Percentiles rank a stretch among this genome's conserved stretches.
Conservation (phyloP, 2,113 vertebrate genomes). For the Cynoglossus semilaevis region DNA sequence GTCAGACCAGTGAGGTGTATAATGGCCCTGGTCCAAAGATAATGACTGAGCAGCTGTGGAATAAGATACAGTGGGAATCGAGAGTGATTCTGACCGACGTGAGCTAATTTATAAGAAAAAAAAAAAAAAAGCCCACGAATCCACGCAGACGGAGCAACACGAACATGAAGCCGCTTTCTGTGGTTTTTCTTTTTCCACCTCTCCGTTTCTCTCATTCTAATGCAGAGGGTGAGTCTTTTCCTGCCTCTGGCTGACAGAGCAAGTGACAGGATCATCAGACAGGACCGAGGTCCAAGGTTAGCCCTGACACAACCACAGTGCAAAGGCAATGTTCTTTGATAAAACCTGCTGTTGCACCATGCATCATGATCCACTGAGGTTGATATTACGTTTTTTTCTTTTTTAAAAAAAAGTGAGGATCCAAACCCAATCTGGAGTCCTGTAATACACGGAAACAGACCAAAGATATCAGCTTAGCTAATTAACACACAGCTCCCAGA, state of each 20-base stretch:
- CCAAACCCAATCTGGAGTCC: conserved; percentile 6
- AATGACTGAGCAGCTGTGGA: conserved; percentile 61
- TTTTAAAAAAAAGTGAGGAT: background rate
- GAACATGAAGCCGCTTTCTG: background rate
- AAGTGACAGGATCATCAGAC: conserved; percentile 57
- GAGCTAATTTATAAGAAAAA: no score
- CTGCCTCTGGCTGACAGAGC: conserved; percentile 48
- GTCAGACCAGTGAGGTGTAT: conserved; percentile 55
- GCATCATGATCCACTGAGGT: background rate
- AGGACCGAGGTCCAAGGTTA: conserved; percentile 71
- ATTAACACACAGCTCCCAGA: conserved; percentile 33
- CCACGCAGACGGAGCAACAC: conserved; percentile 10
- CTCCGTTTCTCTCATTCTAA: conserved; percentile 27
- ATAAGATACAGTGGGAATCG: conserved; percentile 48
- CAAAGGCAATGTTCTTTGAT: conserved; percentile 43
- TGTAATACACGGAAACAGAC: background rate
- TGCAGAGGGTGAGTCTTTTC: conserved; percentile 35
- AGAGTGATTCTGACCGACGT: conserved; percentile 26
- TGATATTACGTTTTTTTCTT: background rate
- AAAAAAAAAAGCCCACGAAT: no score
- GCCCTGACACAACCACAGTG: conserved; percentile 48
- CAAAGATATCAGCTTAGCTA: conserved; percentile 5
- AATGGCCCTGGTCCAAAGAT: conserved; percentile 51
- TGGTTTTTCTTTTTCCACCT: background rate
- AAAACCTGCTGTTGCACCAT: conserved; percentile 31